These are phyloP conservation scores for Myotis myotis DNA, from an alignment of 2,797 vertebrate species.

Conservation along the genomic window DNA sequence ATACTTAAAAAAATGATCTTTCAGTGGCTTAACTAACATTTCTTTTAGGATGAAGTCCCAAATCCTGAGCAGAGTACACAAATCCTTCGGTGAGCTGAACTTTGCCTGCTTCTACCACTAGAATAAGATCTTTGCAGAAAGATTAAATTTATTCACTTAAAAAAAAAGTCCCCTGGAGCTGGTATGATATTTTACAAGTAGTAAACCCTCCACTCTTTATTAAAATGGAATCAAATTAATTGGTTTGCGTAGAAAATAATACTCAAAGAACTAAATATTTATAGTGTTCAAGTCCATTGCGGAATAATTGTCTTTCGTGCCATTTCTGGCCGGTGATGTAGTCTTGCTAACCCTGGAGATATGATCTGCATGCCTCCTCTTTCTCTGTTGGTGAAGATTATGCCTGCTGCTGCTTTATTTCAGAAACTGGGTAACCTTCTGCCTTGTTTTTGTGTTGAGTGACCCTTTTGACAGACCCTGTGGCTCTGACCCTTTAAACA, in stretches of 20 bases:
- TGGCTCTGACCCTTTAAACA: conserved; percentile 75
- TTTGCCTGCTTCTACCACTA: not conserved
- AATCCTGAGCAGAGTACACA: not conserved
- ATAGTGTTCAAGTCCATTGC: not conserved
- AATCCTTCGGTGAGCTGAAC: not conserved
- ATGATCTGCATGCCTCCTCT: conserved; percentile 57
- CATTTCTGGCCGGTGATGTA: conserved; percentile 54
- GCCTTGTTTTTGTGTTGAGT: conserved; percentile 70
- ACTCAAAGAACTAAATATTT: not conserved
- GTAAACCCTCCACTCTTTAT: not conserved
- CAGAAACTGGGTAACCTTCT: conserved; percentile 72
- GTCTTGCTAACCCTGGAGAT: conserved; percentile 59
- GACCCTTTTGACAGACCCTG: conserved; percentile 70
- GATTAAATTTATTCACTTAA: not conserved
- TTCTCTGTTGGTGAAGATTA: conserved; percentile 71
- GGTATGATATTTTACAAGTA: not conserved
- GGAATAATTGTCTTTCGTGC: conserved; percentile 43
- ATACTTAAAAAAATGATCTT: not conserved
- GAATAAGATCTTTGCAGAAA: not conserved
- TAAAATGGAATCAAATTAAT: not conserved
- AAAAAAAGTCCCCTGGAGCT: not conserved
- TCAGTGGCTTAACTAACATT: not conserved
- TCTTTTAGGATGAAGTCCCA: not conserved
- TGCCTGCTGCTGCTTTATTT: conserved; percentile 76
- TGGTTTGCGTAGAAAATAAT: not conserved